These are phyloP conservation scores for Melanerpes aurifrons DNA, from an alignment of 2,113 vertebrate genomes.

Conservation along the genomic window DNA sequence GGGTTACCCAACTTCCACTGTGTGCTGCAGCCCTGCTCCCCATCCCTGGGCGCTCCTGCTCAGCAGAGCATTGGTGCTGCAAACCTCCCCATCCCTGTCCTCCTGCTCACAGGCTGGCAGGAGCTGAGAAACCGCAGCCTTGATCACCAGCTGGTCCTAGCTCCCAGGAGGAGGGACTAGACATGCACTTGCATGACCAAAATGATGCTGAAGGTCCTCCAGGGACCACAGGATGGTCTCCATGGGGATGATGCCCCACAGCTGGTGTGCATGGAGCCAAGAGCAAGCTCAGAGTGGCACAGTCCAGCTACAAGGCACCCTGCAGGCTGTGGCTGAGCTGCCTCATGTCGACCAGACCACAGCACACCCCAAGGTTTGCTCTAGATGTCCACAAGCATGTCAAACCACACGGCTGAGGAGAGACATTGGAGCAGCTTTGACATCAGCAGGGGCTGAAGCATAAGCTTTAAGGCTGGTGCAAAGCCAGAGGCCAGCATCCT, in stretches of 20 bases:
- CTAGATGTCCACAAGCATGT: neutral
- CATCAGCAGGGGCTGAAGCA: neutral
- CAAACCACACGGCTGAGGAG: neutral
- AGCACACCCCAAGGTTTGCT: neutral
- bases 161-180: neutral
- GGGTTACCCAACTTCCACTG: slow-evolving; percentile 32
- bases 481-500: neutral
- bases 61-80: rapidly evolving
- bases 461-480: neutral
- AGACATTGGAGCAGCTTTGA: neutral
- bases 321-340: neutral
- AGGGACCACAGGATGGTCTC: neutral
- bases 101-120: neutral
- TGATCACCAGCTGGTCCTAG: neutral
- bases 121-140: neutral
- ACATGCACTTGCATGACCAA: neutral
- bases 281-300: neutral
- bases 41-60: rapidly evolving
- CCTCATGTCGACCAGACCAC: rapidly evolving
- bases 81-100: neutral
- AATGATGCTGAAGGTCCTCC: neutral
- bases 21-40: neutral
- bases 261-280: rapidly evolving
- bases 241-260: neutral
- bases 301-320: rapidly evolving